These are phyloP conservation scores for Squalus acanthias DNA, from an alignment of 2,797 vertebrate genomes.

Conservation along the genomic window DNA sequence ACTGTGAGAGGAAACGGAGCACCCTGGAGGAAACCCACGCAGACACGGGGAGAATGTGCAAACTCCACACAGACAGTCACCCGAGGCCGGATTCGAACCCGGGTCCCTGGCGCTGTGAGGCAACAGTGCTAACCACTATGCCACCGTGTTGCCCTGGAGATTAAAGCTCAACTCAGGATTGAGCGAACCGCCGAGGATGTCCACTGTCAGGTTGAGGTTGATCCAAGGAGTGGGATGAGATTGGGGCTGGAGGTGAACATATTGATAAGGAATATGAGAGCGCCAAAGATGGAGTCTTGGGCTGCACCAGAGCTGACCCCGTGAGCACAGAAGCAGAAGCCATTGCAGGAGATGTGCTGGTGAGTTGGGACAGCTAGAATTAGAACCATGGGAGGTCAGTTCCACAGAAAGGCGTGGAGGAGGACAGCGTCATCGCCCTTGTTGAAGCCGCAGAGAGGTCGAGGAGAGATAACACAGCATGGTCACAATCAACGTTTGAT, in stretches of 20 bases:
- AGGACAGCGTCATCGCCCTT: neutral
- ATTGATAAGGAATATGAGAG: neutral
- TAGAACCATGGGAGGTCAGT: neutral
- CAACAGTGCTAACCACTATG: too few species aligned
- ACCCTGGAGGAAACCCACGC: too few species aligned
- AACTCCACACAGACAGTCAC: too few species aligned
- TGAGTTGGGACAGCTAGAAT: neutral
- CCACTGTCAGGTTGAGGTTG: neutral
- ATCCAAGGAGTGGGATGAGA: neutral
- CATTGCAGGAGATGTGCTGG: neutral
- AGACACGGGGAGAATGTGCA: too few species aligned
- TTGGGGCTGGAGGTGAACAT: neutral
- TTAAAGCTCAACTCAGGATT: neutral
- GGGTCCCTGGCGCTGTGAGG: too few species aligned
- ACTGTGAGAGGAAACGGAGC: too few species aligned
- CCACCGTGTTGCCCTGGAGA: neutral
- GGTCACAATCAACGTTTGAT: neutral
- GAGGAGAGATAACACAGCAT: neutral
- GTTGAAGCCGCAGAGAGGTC: neutral
- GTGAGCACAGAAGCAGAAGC: too few species aligned
- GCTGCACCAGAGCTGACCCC: too few species aligned
- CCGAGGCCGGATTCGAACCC: too few species aligned
- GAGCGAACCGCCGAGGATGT: neutral
- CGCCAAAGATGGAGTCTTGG: too few species aligned
- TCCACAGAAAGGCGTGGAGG: neutral